Conservation (phyloP, 2,888 invertebrate genomes). For the Scaptomyza reducta region DNA sequence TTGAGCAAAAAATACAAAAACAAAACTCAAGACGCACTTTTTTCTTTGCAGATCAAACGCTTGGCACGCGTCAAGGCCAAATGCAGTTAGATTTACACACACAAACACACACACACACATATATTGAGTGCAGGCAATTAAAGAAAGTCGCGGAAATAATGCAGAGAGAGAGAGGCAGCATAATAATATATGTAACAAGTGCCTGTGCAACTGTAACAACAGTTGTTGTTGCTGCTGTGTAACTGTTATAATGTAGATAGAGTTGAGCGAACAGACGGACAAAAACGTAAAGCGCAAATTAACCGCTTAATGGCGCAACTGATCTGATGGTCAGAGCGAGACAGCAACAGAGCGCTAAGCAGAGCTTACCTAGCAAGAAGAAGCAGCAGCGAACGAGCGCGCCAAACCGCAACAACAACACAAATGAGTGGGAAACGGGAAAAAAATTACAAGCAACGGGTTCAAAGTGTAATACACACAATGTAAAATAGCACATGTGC, state of each 20-base stretch:
- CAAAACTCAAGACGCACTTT: background rate
- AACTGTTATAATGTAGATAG: conserved; percentile 49
- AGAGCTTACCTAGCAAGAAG: background rate
- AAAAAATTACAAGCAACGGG: conserved; percentile 30
- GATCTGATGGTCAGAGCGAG: conserved; percentile 43
- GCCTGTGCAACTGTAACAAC: conserved; percentile 48
- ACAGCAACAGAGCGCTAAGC: conserved; percentile 13
- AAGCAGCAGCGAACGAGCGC: conserved; percentile 16
- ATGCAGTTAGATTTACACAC: conserved; percentile 38
- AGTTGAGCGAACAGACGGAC: conserved; percentile 19
- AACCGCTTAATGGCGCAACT: conserved; percentile 52
- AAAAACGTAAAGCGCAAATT: conserved; percentile 44
- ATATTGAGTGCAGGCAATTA: conserved; percentile 24
- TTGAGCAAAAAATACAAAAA: conserved; percentile 17
- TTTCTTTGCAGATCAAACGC: conserved; percentile 14
- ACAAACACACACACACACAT: background rate
- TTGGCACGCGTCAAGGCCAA: conserved; percentile 56
- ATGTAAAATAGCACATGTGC: conserved; percentile 13
- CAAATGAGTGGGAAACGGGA: conserved; percentile 6
- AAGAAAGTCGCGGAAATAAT: conserved; percentile 54
- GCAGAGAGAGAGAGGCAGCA: conserved; percentile 3
- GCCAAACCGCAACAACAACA: conserved; percentile 34
- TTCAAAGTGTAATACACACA: conserved; percentile 52
- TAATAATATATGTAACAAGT: conserved; percentile 37
- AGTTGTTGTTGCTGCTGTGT: conserved; percentile 27